These are phyloP conservation scores for Hippoglossus hippoglossus DNA, from an alignment of 2,797 vertebrate genomes.

Conservation along the genomic window DNA sequence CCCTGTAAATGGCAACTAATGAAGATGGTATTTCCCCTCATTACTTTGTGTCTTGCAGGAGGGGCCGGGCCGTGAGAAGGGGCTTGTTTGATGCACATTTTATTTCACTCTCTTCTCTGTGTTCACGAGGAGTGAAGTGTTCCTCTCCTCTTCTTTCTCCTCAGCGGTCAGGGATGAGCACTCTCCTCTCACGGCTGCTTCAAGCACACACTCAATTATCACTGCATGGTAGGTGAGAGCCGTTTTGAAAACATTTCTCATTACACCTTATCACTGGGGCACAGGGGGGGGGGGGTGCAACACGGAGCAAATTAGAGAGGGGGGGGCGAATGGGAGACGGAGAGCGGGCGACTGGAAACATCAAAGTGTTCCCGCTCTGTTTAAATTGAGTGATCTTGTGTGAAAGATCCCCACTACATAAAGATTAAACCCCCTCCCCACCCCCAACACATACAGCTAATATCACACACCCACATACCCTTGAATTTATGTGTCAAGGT, in stretches of 20 bases:
- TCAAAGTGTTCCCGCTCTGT: slow-evolving; percentile 78
- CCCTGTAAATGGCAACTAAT: slow-evolving; percentile 81
- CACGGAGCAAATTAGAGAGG: slow-evolving; percentile 70
- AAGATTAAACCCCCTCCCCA: slow-evolving; percentile 71
- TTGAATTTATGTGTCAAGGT: slow-evolving; percentile 76
- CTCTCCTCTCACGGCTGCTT: slow-evolving; percentile 41
- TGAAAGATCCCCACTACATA: slow-evolving; percentile 79
- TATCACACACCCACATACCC: slow-evolving; percentile 71
- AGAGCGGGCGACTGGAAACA: slow-evolving; percentile 56
- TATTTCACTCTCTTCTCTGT: slow-evolving; percentile 12
- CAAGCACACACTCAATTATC: slow-evolving; percentile 60
- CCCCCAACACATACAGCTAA: slow-evolving; percentile 51
- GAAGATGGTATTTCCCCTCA: slow-evolving; percentile 66
- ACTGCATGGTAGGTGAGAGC: slow-evolving; percentile 68
- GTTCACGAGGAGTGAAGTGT: neutral
- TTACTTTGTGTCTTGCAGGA: slow-evolving; percentile 58
- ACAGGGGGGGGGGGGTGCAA: slow-evolving; percentile 67
- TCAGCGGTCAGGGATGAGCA: slow-evolving; percentile 39
- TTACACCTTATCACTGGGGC: slow-evolving; percentile 80
- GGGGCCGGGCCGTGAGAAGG: slow-evolving; percentile 30
- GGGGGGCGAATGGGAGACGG: slow-evolving; percentile 56
- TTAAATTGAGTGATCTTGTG: slow-evolving; percentile 80
- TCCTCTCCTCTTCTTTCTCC: slow-evolving; percentile 4
- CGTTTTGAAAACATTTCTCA: slow-evolving; percentile 78
- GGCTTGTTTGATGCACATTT: slow-evolving; percentile 30